Conservation (phyloP, 2,113 vertebrate species). For the Phalacrocorax brasilianus region DNA sequence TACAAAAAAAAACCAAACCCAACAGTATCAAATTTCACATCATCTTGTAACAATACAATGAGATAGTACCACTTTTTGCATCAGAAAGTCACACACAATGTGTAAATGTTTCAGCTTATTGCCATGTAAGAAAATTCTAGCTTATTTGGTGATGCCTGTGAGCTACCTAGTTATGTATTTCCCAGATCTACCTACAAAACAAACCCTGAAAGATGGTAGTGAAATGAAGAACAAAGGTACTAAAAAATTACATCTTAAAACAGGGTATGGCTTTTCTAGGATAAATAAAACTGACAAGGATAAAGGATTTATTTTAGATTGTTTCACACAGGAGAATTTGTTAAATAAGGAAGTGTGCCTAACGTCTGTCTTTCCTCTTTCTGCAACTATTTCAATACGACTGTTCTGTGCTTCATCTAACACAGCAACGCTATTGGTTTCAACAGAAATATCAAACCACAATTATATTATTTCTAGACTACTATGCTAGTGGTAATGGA, state of each 20-base stretch:
- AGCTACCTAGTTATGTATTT: neutral
- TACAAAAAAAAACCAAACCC: neutral
- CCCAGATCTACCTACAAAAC: neutral
- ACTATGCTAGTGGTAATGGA: neutral
- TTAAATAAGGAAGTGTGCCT: neutral
- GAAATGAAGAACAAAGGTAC: neutral
- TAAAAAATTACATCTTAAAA: neutral
- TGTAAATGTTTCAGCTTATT: neutral
- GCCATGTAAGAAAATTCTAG: neutral
- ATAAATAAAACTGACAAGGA: neutral
- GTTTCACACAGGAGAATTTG: neutral
- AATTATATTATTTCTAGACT: neutral
- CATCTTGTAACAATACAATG: neutral
- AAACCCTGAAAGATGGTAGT: neutral
- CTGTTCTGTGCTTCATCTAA: neutral
- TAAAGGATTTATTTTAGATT: neutral
- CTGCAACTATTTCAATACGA: neutral
- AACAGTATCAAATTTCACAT: neutral
- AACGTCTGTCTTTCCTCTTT: neutral
- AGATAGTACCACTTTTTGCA: neutral
- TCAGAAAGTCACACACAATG: neutral
- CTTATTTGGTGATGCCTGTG: neutral
- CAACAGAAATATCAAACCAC: neutral
- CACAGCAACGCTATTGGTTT: neutral
- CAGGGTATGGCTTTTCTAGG: neutral